Evolutionary conservation across 2,113 vertebrate genomes (phyloP).

Genomic region (Archocentrus centrarchus): DNA sequence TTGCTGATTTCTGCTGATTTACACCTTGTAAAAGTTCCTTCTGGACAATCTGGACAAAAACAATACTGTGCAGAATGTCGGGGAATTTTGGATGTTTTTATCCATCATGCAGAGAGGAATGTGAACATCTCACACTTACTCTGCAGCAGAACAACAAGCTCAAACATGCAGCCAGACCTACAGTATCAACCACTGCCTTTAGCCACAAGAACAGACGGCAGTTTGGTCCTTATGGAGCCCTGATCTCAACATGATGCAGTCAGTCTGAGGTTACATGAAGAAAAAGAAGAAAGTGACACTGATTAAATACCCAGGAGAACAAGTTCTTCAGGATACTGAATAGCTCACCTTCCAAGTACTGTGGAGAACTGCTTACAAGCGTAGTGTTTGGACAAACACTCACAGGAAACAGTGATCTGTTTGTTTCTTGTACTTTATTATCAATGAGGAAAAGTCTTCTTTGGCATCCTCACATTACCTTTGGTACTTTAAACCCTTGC

Average conservation of each 20-base stretch:
- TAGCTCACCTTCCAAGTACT: neutral
- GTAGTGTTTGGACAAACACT: neutral
- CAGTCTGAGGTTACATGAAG: neutral
- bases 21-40: too few species aligned
- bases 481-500: neutral
- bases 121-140: rapidly evolving
- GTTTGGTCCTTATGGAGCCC: neutral
- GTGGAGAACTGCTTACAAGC: neutral
- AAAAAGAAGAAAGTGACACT: neutral
- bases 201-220: neutral
- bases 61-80: neutral
- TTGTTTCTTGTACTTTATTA: neutral
- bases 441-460: neutral
- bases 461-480: neutral
- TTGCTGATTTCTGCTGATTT: too few species aligned
- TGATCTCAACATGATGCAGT: neutral
- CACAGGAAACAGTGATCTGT: too few species aligned
- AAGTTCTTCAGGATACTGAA: neutral
- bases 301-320: neutral
- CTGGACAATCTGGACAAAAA: neutral
- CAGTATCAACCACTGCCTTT: neutral
- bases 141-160: neutral
- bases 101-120: neutral
- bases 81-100: neutral
- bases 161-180: neutral